Base-by-base conservation (phyloP, 2,113 vertebrate genomes). In the Hyla sarda region DNA sequence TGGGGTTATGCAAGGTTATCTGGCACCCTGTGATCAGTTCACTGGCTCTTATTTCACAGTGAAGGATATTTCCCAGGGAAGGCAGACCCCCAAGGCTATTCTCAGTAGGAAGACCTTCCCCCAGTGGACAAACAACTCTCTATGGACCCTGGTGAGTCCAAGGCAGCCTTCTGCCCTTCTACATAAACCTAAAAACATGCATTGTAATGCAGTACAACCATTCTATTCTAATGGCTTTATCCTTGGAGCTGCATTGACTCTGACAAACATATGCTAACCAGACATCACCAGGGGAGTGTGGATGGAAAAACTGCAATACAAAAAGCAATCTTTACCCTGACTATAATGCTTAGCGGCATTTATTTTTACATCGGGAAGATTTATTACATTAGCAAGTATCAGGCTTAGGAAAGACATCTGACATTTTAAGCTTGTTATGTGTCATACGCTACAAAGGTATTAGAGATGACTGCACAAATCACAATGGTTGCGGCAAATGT, bases 1-100 rank as follows among this genome's bases (percentile, higher is more conserved):
- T 86, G 58, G 71, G 82, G 47, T 86, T 87, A 90, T 72, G 85
- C 62, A 21, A 86, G 85, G 52, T 69, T 87, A 86, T 30, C 86
- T 86, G 81, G 86, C 88, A 87, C 85, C 84, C 56, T 82, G 69
- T 67, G 56, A 17, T n/a, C 82, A 86, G 74, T 54, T 37, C 48
- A 25, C n/a, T 12, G 69, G 73, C 50, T 83, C 78, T 10, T 76
- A 0, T 76, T 52, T 85, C 50, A 56, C 34, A 58, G 60, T 1
- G 0, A 45, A 2, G 69, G 54, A 54, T 41, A 50, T 84, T 71
- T 37, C 69, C 25, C 30, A 82, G 45, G 60, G 12, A 0, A 45
- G 48, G 0, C 0, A 50, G 17, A 34, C 50, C 41, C 45, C 83
- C 32, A 69, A 60, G 73, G 0, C 1, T 56, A 77, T 84, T 86